A percentile compares a stretch with the other conserved stretches of the same genome.
Evolutionary conservation across 2,797 vertebrate genomes (phyloP).

Genomic region (Onychomys torridus): DNA sequence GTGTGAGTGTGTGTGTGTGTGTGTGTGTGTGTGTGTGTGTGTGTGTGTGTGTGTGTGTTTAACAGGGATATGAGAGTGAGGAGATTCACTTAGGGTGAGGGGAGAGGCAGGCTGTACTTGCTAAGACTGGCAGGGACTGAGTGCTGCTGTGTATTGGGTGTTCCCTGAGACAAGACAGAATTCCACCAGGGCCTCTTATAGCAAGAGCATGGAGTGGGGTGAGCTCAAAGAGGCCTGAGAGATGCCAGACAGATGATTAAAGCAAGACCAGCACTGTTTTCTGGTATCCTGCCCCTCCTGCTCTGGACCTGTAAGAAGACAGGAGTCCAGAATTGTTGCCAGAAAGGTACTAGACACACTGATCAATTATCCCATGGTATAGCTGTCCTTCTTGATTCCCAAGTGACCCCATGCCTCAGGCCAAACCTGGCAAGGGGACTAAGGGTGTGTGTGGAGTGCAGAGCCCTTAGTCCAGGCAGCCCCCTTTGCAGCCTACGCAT

Average conservation of each 20-base stretch:
- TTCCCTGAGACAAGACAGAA: not conserved
- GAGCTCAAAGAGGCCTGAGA: not conserved
- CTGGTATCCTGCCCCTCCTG: not conserved
- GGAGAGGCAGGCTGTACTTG: not conserved
- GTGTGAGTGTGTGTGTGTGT: no score
- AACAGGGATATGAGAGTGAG: not conserved
- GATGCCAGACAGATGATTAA: not conserved
- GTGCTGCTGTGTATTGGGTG: not conserved
- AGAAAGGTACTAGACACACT: rapidly evolving
- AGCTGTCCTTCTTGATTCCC: not conserved
- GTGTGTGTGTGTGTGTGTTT: no score
- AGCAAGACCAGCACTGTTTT: not conserved
- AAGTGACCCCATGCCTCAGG: not conserved
- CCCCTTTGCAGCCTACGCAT: not conserved
- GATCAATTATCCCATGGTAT: not conserved
- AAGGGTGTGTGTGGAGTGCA: not conserved
- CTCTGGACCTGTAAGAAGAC: not conserved
- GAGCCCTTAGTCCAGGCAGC: not conserved
- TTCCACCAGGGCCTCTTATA: not conserved
- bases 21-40: no score
- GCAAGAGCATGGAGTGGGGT: not conserved
- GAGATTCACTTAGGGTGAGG: not conserved
- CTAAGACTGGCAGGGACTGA: not conserved
- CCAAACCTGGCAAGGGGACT: not conserved
- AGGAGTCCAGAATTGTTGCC: not conserved